Base-by-base conservation (phyloP, 2,888 invertebrate species). In the Eremobia ochroleuca region DNA sequence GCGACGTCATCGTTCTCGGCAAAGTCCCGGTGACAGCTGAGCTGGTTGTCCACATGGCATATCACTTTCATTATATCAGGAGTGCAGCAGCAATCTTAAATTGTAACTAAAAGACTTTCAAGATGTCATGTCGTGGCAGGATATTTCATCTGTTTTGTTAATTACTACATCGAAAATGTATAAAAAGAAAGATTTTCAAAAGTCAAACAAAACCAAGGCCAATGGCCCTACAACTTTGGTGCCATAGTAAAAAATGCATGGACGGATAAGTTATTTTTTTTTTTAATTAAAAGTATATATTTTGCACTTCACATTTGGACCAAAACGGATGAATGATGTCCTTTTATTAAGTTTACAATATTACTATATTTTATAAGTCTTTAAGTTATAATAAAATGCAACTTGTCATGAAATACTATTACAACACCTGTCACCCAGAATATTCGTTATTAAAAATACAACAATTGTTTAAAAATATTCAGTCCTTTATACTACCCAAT, bases 311-410 rank as follows among this genome's bases (percentile, higher is more conserved):
- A 67, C 18, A 18, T n/a, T 67, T 52, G 25, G 18, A 52, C 34
- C n/a, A 34, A 34, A 67, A 34, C 34, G 9, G 25, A 49, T 34
- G 18, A 58, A 58, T n/a, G 21, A 34, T 37, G n/a, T 34, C 5
- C n/a, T 55, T 34, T 55, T 15, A 25, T 21, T 8, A 66, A 49
- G 6, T 86, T 83, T 66, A 74, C 79, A 28, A 78, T 83, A 52
- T 86, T 85, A 72, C 86, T 43, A 78, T 83, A 58, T 83, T 85
- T 81, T 52, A 66, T 55, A 81, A 77, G 61, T 74, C 52, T 85
- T 77, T 58, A 68, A 62, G 21, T 72, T 61, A 52, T 61, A 46
- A 62, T 68, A 70, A 82, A 83, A 83, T 86, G 65, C 72, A 79
- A 71, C 37, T 70, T 83, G 76, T 83, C 81, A 83, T 81, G 70